Evolutionary conservation across 2,113 vertebrate species (phyloP).

Genomic region (Tetraodon nigroviridis): DNA sequence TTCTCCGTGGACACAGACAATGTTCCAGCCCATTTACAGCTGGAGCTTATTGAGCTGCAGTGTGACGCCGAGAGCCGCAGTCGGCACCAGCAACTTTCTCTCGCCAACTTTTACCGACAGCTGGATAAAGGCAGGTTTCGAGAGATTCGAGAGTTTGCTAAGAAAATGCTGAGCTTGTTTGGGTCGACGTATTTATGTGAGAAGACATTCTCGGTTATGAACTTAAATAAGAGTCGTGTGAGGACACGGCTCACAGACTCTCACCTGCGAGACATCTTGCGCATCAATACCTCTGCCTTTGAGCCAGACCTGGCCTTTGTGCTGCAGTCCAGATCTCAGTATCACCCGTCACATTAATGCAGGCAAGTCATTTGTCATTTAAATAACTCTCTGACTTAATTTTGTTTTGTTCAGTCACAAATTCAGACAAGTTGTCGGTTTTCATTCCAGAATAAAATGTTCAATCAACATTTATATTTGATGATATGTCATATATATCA

Average conservation of each 20-base stretch:
- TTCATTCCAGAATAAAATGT: too few species aligned
- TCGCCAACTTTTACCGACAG: background rate
- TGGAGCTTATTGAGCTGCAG: background rate
- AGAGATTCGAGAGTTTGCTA: background rate
- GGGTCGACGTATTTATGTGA: background rate
- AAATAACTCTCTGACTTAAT: background rate
- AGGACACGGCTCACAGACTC: background rate
- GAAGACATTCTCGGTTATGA: background rate
- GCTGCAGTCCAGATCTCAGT: background rate
- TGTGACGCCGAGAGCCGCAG: background rate
- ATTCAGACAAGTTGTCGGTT: background rate
- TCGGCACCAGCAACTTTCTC: slow-evolving; percentile 6
- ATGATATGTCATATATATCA: too few species aligned
- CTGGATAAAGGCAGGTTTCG: background rate
- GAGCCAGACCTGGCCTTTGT: background rate
- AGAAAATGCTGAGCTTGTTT: background rate
- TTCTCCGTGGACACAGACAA: slow-evolving; percentile 19
- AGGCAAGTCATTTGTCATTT: background rate
- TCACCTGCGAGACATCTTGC: background rate
- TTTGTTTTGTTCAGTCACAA: background rate
- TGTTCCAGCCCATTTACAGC: slow-evolving; percentile 24
- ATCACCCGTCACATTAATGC: background rate
- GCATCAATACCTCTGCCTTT: background rate
- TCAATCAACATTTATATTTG: too few species aligned
- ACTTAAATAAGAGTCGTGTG: background rate